Conservation (phyloP, 2,888 invertebrate species). For the Notodonta ziczac region DNA sequence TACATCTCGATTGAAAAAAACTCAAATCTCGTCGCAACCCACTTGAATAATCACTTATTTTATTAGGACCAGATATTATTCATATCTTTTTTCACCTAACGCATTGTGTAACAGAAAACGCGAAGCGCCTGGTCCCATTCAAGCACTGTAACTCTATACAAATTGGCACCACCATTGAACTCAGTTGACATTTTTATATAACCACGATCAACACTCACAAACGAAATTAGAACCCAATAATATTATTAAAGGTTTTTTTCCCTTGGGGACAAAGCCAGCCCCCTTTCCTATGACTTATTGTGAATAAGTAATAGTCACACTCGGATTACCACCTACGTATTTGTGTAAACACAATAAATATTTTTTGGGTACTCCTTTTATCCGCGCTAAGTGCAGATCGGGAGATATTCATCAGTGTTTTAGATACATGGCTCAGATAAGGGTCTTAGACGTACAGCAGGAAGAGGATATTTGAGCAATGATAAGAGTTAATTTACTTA, state of each 20-base stretch:
- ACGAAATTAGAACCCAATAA: conserved; percentile 85
- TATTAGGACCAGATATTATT: conserved; percentile 55
- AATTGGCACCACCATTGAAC: conserved; percentile 79
- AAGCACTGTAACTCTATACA: conserved; percentile 72
- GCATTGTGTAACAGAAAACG: conserved; percentile 64
- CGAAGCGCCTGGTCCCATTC: conserved; percentile 58
- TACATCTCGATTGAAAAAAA: conserved; percentile 19
- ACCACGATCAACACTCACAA: conserved; percentile 79
- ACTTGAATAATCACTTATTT: conserved; percentile 66
- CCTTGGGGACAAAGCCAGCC: conserved; percentile 50
- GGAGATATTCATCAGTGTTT: conserved; percentile 56
- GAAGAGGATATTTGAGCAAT: conserved; percentile 41
- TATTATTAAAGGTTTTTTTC: conserved; percentile 71
- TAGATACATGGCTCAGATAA: conserved; percentile 54
- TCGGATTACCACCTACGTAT: conserved; percentile 83
- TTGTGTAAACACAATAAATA: conserved; percentile 83
- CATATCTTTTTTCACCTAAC: conserved; percentile 46
- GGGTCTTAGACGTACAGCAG: conserved; percentile 33
- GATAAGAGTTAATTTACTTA: conserved; percentile 36
- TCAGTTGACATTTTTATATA: conserved; percentile 79
- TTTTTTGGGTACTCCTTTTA: conserved; percentile 69
- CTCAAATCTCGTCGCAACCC: conserved; percentile 46
- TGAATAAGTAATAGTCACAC: conserved; percentile 58
- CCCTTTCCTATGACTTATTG: conserved; percentile 60
- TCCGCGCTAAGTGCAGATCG: conserved; percentile 57